phyloP scores from a whole-genome alignment of 2,113 vertebrate genomes.

The Eonycteris spelaea region DNA sequence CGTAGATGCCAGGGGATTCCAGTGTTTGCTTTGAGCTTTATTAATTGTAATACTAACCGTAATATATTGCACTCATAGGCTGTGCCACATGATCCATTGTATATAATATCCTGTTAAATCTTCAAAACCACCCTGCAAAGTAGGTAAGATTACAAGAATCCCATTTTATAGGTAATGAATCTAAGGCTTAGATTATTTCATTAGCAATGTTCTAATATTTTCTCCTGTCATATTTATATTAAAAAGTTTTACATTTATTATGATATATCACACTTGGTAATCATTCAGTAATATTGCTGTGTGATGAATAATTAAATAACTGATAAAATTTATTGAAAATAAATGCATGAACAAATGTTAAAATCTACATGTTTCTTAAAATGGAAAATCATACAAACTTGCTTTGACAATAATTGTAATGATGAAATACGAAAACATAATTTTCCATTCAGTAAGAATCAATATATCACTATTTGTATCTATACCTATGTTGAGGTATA shows the following conservation, averaged over 20 bases:
- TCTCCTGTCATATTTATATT: background rate
- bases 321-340: background rate
- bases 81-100: background rate
- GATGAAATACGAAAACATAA: background rate
- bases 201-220: background rate
- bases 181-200: conserved; percentile 48
- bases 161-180: conserved; percentile 40
- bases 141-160: conserved; percentile 32
- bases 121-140: background rate
- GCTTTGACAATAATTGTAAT: background rate
- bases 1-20: background rate
- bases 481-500: background rate
- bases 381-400: background rate
- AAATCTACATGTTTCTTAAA: background rate
- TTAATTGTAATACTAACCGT: conserved; percentile 35
- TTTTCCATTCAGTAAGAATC: background rate
- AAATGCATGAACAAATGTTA: background rate
- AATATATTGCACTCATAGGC: background rate
- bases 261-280: background rate
- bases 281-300: background rate
- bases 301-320: background rate
- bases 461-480: background rate
- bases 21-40: background rate
- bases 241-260: background rate
- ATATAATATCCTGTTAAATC: conserved; percentile 29